phyloP scores from a whole-genome alignment of 2,113 vertebrate species.

The Aldabrachelys gigantea region DNA sequence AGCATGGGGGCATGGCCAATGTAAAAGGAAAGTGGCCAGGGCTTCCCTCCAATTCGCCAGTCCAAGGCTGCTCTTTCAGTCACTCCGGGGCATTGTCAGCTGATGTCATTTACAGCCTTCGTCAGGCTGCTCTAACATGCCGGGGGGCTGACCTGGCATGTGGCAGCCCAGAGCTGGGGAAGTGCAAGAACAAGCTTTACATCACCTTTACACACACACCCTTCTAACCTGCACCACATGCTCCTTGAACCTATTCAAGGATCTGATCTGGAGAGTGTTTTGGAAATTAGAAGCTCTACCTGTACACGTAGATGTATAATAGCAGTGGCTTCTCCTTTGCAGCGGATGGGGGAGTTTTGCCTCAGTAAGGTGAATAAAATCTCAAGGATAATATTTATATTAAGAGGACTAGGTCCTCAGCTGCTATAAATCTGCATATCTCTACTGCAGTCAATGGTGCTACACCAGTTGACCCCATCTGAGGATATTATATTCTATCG shows the following conservation, averaged over 20 bases:
- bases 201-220: neutral
- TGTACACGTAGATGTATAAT: neutral
- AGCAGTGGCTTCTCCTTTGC: neutral
- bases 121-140: neutral
- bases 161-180: neutral
- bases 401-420: neutral
- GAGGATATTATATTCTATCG: no score
- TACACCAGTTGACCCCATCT: no score
- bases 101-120: neutral
- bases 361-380: neutral
- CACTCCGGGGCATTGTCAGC: neutral
- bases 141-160: neutral
- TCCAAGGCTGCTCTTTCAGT: neutral
- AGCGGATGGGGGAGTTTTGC: neutral
- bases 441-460: neutral
- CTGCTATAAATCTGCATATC: neutral
- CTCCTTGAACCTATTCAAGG: neutral
- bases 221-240: neutral
- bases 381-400: neutral
- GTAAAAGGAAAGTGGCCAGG: neutral
- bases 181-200: neutral
- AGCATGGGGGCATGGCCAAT: neutral
- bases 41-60: neutral
- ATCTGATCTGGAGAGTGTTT: neutral
- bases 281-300: neutral